Evolutionary conservation across 2,888 invertebrate species (phyloP).

Genomic region (Diarsia rubi): DNA sequence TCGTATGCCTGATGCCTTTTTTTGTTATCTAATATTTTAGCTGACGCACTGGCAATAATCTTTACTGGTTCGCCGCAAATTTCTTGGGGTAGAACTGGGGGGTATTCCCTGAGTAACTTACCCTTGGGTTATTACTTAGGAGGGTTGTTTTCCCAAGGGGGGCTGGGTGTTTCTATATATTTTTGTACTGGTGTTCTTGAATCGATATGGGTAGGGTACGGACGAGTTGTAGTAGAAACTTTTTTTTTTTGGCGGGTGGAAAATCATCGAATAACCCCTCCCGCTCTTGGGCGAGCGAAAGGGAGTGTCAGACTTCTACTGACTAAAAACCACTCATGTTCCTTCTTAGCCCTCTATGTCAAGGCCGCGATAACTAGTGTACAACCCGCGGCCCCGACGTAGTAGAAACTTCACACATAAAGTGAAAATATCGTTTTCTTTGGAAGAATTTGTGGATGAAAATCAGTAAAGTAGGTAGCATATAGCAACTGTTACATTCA

Average conservation of each 20-base stretch:
- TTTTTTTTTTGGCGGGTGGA: too few relatives aligned
- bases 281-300: too few relatives aligned
- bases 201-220: not conserved
- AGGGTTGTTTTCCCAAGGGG: constrained; percentile 19
- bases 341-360: too few relatives aligned
- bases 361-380: too few relatives aligned
- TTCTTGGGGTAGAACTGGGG: constrained; percentile 32
- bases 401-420: not conserved
- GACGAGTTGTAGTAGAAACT: not conserved
- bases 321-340: too few relatives aligned
- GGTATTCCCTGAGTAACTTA: constrained; percentile 44
- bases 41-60: constrained; percentile 66
- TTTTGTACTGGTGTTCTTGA: constrained; percentile 6
- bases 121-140: constrained; percentile 33
- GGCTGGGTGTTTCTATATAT: constrained; percentile 10
- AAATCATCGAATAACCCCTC: too few relatives aligned
- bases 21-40: constrained; percentile 78
- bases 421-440: not conserved
- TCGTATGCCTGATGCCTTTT: constrained; percentile 78
- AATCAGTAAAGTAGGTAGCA: not conserved
- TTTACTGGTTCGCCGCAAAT: constrained; percentile 63
- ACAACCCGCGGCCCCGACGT: too few relatives aligned
- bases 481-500: not conserved
- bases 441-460: not conserved
- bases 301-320: too few relatives aligned